These are phyloP conservation scores for Hippocampus mohnikei DNA, from an alignment of 2,113 vertebrate species.

Conservation along the genomic window DNA sequence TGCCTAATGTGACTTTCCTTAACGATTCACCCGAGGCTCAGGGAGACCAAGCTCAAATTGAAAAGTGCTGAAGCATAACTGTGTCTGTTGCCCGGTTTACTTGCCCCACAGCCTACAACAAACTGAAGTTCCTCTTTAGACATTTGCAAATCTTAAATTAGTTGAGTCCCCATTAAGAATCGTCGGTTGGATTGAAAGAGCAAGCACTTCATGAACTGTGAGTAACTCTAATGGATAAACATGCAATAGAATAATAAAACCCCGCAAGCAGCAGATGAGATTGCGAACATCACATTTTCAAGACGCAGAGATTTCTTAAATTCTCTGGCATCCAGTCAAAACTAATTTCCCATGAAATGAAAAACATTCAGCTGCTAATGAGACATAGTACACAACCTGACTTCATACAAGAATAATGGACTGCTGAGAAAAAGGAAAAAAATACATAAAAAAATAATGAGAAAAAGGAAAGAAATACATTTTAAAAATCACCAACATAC, in stretches of 20 bases:
- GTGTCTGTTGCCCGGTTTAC: slow-evolving; percentile 66
- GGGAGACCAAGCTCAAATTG: slow-evolving; percentile 65
- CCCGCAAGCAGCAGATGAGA: neutral
- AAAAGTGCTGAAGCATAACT: slow-evolving; percentile 71
- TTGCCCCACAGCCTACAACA: slow-evolving; percentile 43
- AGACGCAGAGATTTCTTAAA: neutral
- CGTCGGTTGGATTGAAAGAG: neutral
- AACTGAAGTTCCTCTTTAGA: slow-evolving; percentile 66
- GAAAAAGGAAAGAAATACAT: too few species aligned
- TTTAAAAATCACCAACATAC: neutral
- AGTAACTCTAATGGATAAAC: neutral
- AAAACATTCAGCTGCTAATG: neutral
- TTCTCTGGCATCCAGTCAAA: slow-evolving; percentile 25
- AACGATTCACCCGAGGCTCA: slow-evolving; percentile 56
- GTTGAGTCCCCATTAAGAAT: slow-evolving; percentile 30
- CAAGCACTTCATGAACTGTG: neutral
- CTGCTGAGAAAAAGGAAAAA: neutral
- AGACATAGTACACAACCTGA: slow-evolving; percentile 1
- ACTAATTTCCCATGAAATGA: slow-evolving; percentile 28
- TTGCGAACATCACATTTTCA: neutral
- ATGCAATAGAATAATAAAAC: neutral
- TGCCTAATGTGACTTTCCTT: slow-evolving; percentile 69
- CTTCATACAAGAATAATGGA: slow-evolving; percentile 4
- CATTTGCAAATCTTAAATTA: slow-evolving; percentile 12
- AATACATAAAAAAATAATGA: neutral